Base-by-base conservation (phyloP, 2,113 vertebrate species). In the Pionites leucogaster region DNA sequence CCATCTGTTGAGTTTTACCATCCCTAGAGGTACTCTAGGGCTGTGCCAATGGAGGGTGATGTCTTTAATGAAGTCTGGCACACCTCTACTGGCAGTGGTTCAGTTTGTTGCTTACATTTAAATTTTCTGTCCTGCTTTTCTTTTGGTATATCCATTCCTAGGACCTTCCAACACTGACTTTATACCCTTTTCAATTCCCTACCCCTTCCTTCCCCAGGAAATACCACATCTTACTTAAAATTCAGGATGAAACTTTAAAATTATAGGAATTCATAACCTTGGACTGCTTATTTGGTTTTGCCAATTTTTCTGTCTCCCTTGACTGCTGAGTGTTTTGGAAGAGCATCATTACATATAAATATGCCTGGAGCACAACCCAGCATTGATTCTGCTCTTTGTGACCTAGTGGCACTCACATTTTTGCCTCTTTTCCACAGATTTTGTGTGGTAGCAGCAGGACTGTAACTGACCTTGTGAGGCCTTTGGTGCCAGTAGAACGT, bases 351-450 rank as follows among this genome's bases (percentile, higher is more conserved):
- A 12, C 67, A 44, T 41, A 82, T 65, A 82, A 47, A 67, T 80
- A 55, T 90, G 81, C 95, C 87, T 88, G 41, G 35, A 93, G 92
- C 82, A 49, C 65, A 91, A 85, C 1, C 14, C 68, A 37, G 63
- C 46, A 77, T 94, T 44, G 78, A 95, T 92, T 85, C 44, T 93
- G 85, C 9, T 85, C 78, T 82, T 75, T 25, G 5, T 72, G 90
- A 88, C 60, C 87, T 70, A 85, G 82, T 78, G 57, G 94, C 9
- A 0, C 22, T 91, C 50, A 2, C 55, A 20, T 91, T 89, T 95
- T 82, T 88, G 18, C 14, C 8, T 70, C 50, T 84, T 8, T 78
- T 13, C 29, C 19, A 8, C 72, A 63, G 77, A 6, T 13, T 50
- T 7, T 39, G 44, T 11, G 3, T 33, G 50, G 69, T 78, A 90